Base-by-base conservation (phyloP, 2,113 vertebrate genomes). In the Etheostoma spectabile region DNA sequence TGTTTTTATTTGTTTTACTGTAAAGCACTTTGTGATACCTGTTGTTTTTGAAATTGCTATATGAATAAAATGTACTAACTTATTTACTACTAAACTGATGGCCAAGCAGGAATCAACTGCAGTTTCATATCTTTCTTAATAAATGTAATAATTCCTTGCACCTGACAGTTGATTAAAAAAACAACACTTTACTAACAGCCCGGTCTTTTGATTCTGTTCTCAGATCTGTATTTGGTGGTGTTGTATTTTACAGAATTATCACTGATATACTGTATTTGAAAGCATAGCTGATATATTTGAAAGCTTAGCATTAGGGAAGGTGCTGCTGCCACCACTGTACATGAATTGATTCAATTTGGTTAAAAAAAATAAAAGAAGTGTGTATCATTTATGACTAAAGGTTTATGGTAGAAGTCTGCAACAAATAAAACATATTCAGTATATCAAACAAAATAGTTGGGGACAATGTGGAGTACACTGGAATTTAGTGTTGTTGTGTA, bases 381-480 rank as follows among this genome's bases (percentile, higher is more conserved):
- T 59, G 51, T 46, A 21, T 30, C 22, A 49, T 51, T 66, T 33
- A 18, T 35, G 48, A 24, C 3, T 22, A 4, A 62, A 70, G 12
- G 30, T 52, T 61, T 4, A 33, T 60, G 19, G 8, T 24, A 16
- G 64, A 61, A 27, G 52, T 61, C 42, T 56, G 38, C 60, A 61
- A 69, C 70, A 65, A 71, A 56, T 35, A 74, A 8, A 60, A 30
- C 51, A 48, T 21, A 51, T 10, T 21, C 19, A 51, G 11, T 65
- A 45, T 24, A 14, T 18, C 4, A n/a, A 79, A 64, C 18, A 63
- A 71, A 69, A 59, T 46, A 38, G 12, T 16, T 45, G 5, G 14
- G 33, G 59, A 69, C 48, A 65, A 18, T n/a, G 14, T 61, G 22
- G 27, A 42, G 48, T 12, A 21, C 48, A n/a, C 51, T 53, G 60